Evolutionary conservation across 2,113 vertebrate species (phyloP).

Genomic region (Scomber japonicus): DNA sequence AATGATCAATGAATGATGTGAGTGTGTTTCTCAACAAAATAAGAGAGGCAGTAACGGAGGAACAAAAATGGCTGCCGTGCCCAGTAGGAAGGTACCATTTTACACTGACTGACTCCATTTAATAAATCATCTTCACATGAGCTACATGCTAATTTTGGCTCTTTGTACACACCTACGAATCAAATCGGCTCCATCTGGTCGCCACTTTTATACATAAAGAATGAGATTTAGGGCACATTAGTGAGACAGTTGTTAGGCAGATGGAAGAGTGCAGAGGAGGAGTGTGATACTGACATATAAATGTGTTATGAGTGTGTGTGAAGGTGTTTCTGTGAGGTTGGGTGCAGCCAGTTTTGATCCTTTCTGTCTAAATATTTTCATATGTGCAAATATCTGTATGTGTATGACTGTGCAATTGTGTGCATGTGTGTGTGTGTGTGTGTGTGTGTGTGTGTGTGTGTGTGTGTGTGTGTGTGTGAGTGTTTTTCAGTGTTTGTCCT

Average conservation of each 20-base stretch:
- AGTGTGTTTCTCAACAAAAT: not conserved
- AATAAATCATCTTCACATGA: not conserved
- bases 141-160: not conserved
- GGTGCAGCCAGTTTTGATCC: not conserved
- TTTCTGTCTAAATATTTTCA: not conserved
- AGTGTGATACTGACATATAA: constrained; percentile 9
- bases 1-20: not conserved
- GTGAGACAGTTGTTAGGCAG: not conserved
- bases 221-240: not conserved
- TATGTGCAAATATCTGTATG: not conserved
- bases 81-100: constrained; percentile 45
- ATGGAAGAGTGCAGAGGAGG: constrained; percentile 14
- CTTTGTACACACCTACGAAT: not conserved
- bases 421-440: not conserved
- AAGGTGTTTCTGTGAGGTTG: not conserved
- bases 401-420: not conserved
- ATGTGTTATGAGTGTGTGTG: constrained; percentile 21
- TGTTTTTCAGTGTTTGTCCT: constrained; percentile 20
- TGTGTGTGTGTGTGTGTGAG: not conserved
- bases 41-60: not conserved
- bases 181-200: not conserved
- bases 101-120: constrained; percentile 31
- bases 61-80: constrained; percentile 36
- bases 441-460: not conserved
- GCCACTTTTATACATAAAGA: not conserved